Conservation (phyloP, 2,797 vertebrate species). For the Mustela erminea region DNA sequence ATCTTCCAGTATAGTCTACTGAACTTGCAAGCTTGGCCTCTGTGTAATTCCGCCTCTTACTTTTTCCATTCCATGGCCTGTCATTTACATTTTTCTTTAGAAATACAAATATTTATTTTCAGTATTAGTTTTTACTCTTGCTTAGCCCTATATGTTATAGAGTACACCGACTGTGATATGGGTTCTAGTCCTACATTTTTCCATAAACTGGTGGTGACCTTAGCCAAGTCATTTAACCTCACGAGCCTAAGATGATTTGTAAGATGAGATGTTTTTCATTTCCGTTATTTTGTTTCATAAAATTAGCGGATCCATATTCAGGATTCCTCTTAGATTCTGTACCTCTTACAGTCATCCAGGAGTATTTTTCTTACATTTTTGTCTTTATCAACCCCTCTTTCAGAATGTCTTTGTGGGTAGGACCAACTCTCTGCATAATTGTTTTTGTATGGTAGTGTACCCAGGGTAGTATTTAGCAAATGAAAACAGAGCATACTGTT, state of each 20-base stretch:
- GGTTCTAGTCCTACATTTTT: slow-evolving; percentile 52
- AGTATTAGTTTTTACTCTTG: slow-evolving; percentile 58
- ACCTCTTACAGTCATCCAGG: neutral
- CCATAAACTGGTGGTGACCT: slow-evolving; percentile 67
- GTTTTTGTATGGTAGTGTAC: neutral
- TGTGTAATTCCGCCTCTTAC: slow-evolving; percentile 40
- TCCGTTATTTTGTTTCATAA: neutral
- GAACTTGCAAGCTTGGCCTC: slow-evolving; percentile 7
- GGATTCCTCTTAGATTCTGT: neutral
- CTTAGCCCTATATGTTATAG: neutral
- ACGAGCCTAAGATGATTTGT: neutral
- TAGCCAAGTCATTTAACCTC: slow-evolving; percentile 47
- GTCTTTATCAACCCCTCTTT: neutral
- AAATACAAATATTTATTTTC: slow-evolving; percentile 81
- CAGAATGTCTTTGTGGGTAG: neutral
- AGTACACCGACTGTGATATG: neutral
- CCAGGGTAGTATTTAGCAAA: neutral
- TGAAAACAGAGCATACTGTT: neutral
- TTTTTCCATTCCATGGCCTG: slow-evolving; percentile 58
- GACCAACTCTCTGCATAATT: neutral
- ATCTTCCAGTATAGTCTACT: neutral
- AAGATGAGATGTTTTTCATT: neutral
- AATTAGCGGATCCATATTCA: neutral
- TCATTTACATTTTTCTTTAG: slow-evolving; percentile 78
- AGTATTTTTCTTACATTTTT: neutral